These are phyloP conservation scores for Patagioenas fasciata DNA, from an alignment of 2,113 vertebrate genomes.

Conservation along the genomic window DNA sequence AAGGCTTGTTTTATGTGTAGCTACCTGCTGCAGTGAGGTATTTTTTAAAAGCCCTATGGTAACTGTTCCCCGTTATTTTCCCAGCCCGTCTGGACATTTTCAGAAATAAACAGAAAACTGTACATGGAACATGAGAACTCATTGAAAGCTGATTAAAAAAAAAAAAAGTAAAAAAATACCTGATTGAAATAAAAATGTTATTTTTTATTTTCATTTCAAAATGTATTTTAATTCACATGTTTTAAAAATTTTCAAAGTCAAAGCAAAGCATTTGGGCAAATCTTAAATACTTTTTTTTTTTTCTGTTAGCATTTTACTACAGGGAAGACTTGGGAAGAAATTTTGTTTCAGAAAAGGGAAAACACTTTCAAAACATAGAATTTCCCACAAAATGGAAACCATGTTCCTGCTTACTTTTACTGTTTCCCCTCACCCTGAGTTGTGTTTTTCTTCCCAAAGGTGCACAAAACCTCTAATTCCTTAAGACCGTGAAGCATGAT, in stretches of 20 bases:
- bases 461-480: neutral
- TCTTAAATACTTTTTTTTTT: neutral
- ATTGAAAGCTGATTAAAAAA: neutral
- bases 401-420: neutral
- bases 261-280: neutral
- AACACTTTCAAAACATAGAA: neutral
- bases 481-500: neutral
- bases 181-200: neutral
- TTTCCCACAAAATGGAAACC: neutral
- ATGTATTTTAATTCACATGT: neutral
- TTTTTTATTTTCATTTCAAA: neutral
- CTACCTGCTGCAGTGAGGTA: neutral
- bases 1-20: neutral
- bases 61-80: neutral
- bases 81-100: neutral
- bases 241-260: neutral
- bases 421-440: neutral
- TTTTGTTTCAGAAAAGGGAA: neutral
- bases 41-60: neutral
- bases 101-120: neutral
- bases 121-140: neutral
- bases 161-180: neutral
- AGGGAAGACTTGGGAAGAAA: neutral
- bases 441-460: neutral
- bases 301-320: neutral